phyloP scores from a whole-genome alignment of 2,797 vertebrate species.

The Pygocentrus nattereri region DNA sequence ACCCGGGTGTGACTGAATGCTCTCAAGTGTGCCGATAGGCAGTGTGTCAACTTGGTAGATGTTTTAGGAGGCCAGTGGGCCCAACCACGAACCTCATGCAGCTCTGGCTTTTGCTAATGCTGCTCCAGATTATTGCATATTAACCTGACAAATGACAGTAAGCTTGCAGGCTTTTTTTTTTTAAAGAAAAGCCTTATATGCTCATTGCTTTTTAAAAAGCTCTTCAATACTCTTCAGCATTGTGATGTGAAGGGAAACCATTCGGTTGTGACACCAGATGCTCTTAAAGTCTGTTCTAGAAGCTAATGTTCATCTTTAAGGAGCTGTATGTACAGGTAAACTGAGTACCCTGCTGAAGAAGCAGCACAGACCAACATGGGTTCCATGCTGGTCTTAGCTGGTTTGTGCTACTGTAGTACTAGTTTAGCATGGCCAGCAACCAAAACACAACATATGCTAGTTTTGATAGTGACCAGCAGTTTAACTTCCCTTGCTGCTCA shows the following conservation, averaged over 20 bases:
- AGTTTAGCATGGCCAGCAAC: no score
- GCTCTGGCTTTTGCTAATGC: conserved; percentile 37
- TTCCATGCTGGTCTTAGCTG: no score
- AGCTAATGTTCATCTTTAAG: background rate
- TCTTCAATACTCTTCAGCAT: background rate
- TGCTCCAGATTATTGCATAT: conserved; percentile 18
- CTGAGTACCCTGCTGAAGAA: background rate
- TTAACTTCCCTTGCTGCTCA: no score
- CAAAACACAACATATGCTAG: no score
- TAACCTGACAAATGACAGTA: background rate
- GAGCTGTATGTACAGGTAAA: background rate
- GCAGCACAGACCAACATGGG: no score
- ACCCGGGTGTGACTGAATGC: conserved; percentile 12
- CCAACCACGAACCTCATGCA: background rate
- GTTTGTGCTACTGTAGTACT: no score
- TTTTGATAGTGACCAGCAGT: no score
- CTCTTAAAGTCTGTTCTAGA: background rate
- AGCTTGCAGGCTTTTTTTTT: background rate
- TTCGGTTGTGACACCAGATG: background rate
- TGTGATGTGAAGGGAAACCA: background rate
- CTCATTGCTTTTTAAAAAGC: background rate
- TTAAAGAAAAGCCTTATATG: background rate
- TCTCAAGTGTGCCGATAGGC: background rate
- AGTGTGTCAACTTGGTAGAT: conserved; percentile 1
- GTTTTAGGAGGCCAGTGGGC: conserved; percentile 25